phyloP scores from a whole-genome alignment of 2,888 invertebrate genomes.

The Palloptera scutellata region DNA sequence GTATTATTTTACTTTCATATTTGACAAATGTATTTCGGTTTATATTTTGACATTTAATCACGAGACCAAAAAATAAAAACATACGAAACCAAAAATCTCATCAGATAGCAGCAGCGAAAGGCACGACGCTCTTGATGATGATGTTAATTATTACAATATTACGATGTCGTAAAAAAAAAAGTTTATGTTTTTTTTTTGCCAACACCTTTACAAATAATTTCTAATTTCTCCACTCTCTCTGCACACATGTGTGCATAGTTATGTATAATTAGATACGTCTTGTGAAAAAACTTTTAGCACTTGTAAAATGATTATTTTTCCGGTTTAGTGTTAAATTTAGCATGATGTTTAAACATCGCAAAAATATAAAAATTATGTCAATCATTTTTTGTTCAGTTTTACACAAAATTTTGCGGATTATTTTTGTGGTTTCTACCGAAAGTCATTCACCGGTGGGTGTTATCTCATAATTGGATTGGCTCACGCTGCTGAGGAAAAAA shows the following conservation, averaged over 20 bases:
- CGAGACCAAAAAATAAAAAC: constrained; percentile 6
- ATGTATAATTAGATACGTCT: constrained; percentile 6
- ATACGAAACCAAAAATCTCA: neutral
- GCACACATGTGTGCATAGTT: neutral
- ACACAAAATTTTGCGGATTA: too few relatives aligned
- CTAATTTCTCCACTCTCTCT: neutral
- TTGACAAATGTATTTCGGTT: neutral
- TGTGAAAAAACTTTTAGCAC: neutral
- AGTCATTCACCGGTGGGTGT: too few relatives aligned
- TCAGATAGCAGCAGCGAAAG: neutral
- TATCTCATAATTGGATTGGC: too few relatives aligned
- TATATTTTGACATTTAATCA: constrained; percentile 24
- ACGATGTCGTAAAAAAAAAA: too few relatives aligned
- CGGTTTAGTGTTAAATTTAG: constrained; percentile 26
- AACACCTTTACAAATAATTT: constrained; percentile 7
- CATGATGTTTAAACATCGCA: constrained; percentile 22
- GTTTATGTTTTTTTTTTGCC: constrained; percentile 8
- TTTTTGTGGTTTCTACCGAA: too few relatives aligned
- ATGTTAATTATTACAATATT: too few relatives aligned
- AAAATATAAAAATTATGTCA: neutral
- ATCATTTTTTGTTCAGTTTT: too few relatives aligned
- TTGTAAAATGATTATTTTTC: constrained; percentile 17
- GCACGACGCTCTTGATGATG: neutral
- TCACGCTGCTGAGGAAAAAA: too few relatives aligned
- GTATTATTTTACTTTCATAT: neutral